phyloP scores from a whole-genome alignment of 2,797 vertebrate genomes.

The Lagorchestes hirsutus region DNA sequence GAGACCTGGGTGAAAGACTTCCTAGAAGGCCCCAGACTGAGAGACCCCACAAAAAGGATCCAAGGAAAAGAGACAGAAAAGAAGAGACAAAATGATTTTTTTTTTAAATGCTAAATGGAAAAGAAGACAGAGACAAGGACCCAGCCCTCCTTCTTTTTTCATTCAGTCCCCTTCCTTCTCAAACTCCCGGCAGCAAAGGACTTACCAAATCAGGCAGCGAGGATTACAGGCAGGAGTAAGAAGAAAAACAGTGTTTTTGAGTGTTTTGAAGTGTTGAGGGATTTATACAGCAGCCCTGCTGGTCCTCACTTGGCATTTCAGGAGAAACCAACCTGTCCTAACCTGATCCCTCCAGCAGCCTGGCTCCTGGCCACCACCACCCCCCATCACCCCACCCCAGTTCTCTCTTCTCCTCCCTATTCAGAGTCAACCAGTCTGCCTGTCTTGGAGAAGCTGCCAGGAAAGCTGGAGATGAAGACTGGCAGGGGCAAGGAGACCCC shows the following conservation, averaged over 20 bases:
- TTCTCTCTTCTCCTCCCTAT: neutral
- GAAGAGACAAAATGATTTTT: neutral
- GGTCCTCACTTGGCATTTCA: slow-evolving; percentile 9
- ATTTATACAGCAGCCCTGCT: slow-evolving; percentile 43
- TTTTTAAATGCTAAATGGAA: neutral
- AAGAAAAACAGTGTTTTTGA: neutral
- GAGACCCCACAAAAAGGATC: neutral
- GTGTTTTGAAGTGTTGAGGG: neutral
- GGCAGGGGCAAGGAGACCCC: neutral
- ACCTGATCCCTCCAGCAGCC: slow-evolving; percentile 49
- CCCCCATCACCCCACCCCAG: neutral
- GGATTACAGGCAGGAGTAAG: neutral
- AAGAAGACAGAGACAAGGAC: neutral
- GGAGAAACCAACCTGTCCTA: slow-evolving; percentile 45
- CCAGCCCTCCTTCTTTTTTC: neutral
- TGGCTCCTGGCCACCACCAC: slow-evolving; percentile 29
- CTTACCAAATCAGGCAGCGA: slow-evolving; percentile 49
- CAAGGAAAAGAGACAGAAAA: slow-evolving; percentile 14
- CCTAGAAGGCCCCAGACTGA: neutral
- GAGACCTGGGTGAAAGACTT: slow-evolving; percentile 3
- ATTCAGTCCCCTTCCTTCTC: neutral
- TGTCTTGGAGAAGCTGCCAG: neutral
- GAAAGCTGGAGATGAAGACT: neutral
- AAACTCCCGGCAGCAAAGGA: neutral
- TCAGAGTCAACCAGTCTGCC: neutral